Conservation (phyloP, 2,888 invertebrate species). For the Esperia sulphurella region DNA sequence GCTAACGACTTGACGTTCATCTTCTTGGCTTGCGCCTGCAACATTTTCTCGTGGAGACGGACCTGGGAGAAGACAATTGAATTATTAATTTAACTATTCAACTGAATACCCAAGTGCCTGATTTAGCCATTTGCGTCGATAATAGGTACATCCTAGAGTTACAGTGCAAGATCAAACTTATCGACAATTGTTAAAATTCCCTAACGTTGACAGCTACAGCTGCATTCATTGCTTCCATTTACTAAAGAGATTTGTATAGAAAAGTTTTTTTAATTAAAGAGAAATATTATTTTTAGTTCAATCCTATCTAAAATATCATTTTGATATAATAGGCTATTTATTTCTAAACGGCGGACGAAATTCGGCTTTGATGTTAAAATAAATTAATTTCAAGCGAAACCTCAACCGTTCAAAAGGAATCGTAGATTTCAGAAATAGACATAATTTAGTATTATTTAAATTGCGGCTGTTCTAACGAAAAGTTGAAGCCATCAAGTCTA, state of each 20-base stretch:
- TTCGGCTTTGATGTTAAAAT: constrained; percentile 36
- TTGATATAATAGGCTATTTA: constrained; percentile 1
- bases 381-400: constrained; percentile 37
- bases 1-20: constrained; percentile 88
- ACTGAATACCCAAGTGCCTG: too few relatives aligned
- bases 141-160: too few relatives aligned
- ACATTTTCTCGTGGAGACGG: constrained; percentile 82
- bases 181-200: too few relatives aligned
- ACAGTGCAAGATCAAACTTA: too few relatives aligned
- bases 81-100: not conserved
- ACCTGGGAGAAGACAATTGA: constrained; percentile 44
- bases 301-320: not conserved
- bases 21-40: constrained; percentile 85
- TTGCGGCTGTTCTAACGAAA: not conserved
- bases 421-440: constrained; percentile 17
- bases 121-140: too few relatives aligned
- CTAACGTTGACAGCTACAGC: too few relatives aligned
- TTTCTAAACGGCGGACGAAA: not conserved
- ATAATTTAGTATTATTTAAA: not conserved
- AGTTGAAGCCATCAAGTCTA: too few relatives aligned
- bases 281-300: not conserved
- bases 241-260: too few relatives aligned
- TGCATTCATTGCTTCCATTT: too few relatives aligned
- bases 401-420: constrained; percentile 27
- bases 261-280: too few relatives aligned